Conservation (phyloP, 2,113 vertebrate genomes). For the Thalassoma bifasciatum region DNA sequence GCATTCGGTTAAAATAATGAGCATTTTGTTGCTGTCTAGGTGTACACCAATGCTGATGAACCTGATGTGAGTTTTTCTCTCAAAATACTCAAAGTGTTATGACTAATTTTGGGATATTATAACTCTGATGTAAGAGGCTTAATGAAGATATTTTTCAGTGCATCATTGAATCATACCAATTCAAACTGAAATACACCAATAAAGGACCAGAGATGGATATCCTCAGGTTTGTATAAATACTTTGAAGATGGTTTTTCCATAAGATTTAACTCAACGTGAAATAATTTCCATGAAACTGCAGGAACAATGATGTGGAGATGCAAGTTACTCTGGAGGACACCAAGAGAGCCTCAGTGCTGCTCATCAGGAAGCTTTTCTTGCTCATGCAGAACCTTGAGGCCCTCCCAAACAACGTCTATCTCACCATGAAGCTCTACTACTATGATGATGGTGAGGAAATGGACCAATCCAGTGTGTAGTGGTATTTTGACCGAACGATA, state of each 20-base stretch:
- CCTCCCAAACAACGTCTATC: slow-evolving; percentile 87
- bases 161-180: slow-evolving; percentile 94
- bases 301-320: slow-evolving; percentile 70
- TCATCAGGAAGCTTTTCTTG: slow-evolving; percentile 93
- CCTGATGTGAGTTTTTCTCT: slow-evolving; percentile 78
- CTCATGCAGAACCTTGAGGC: slow-evolving; percentile 92
- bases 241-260: background rate
- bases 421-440: slow-evolving; percentile 97
- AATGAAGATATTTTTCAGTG: slow-evolving; percentile 87
- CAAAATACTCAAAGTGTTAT: background rate
- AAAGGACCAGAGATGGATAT: slow-evolving; percentile 86
- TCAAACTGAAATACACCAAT: slow-evolving; percentile 93
- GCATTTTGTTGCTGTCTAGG: slow-evolving; percentile 64
- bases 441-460: slow-evolving; percentile 89
- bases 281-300: slow-evolving; percentile 36
- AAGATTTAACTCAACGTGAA: background rate
- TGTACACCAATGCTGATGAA: slow-evolving; percentile 80
- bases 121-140: too few species aligned
- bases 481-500: background rate
- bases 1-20: background rate
- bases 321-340: slow-evolving; percentile 83
- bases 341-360: slow-evolving; percentile 91
- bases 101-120: background rate
- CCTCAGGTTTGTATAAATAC: slow-evolving; percentile 67
- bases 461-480: background rate